phyloP scores from a whole-genome alignment of 2,113 vertebrate species.

The Dendrocopos noguchii region DNA sequence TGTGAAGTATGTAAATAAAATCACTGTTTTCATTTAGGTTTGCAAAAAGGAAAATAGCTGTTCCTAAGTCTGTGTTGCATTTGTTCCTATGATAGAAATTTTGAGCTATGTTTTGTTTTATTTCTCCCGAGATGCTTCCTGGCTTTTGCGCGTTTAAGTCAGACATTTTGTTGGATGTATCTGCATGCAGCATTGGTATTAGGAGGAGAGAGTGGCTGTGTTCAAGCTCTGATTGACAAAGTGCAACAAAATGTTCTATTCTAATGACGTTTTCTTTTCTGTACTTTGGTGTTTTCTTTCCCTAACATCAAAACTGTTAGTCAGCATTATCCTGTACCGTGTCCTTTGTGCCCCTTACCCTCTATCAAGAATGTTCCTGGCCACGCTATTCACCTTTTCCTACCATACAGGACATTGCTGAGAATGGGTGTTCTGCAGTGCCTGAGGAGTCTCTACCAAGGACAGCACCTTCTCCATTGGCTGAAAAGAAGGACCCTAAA shows the following conservation, averaged over 20 bases:
- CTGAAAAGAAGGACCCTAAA: slow-evolving; percentile 80
- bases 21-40: background rate
- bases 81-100: background rate
- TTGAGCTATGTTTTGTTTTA: background rate
- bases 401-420: slow-evolving; percentile 85
- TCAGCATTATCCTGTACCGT: slow-evolving; percentile 38
- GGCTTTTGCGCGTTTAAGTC: slow-evolving; percentile 38
- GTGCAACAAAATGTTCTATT: background rate
- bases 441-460: slow-evolving; percentile 77
- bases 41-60: background rate
- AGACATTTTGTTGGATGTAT: background rate
- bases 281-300: background rate
- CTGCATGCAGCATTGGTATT: background rate
- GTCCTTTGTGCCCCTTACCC: slow-evolving; percentile 34
- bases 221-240: background rate
- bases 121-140: background rate
- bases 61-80: background rate
- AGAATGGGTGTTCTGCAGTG: slow-evolving; percentile 84
- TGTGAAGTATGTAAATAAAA: background rate
- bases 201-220: background rate
- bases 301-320: slow-evolving; percentile 31
- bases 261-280: slow-evolving; percentile 18
- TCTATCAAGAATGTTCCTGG: slow-evolving; percentile 30
- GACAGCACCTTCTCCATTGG: slow-evolving; percentile 54
- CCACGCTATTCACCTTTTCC: slow-evolving; percentile 17